These are phyloP conservation scores for Pterocles burchelli DNA, from an alignment of 2,113 vertebrate genomes.

Conservation along the genomic window DNA sequence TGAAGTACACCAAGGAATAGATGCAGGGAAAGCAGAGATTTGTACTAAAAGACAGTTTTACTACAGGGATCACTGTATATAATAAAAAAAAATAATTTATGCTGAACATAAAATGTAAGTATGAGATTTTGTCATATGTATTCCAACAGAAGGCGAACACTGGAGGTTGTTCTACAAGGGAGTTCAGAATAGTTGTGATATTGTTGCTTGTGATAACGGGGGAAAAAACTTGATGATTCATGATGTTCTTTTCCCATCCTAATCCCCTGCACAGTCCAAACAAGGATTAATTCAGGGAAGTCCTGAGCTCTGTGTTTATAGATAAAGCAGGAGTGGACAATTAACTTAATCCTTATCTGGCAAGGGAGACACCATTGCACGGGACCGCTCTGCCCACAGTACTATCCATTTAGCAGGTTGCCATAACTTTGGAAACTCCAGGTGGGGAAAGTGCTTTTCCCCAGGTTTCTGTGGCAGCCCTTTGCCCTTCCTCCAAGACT, in stretches of 20 bases:
- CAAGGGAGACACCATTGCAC: not conserved
- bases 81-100: not conserved
- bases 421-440: not conserved
- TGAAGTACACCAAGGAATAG: not conserved
- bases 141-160: not conserved
- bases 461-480: not conserved
- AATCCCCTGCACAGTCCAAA: not conserved
- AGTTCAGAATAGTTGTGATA: not conserved
- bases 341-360: not conserved
- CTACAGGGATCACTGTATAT: not conserved
- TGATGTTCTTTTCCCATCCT: not conserved
- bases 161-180: not conserved
- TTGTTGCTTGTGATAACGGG: not conserved
- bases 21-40: not conserved
- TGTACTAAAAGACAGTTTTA: not conserved
- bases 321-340: not conserved
- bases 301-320: not conserved
- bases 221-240: not conserved
- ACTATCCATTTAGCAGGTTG: not conserved
- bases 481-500: not conserved
- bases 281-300: slow-evolving; percentile 4
- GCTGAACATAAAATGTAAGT: not conserved
- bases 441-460: not conserved
- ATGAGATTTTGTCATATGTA: not conserved
- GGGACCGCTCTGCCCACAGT: not conserved